Evolutionary conservation across 92 coral and sea anemone species (phyloP), one percentile per base, ranked within the genome.

Genomic region (Micromussa lordhowensis): DNA sequence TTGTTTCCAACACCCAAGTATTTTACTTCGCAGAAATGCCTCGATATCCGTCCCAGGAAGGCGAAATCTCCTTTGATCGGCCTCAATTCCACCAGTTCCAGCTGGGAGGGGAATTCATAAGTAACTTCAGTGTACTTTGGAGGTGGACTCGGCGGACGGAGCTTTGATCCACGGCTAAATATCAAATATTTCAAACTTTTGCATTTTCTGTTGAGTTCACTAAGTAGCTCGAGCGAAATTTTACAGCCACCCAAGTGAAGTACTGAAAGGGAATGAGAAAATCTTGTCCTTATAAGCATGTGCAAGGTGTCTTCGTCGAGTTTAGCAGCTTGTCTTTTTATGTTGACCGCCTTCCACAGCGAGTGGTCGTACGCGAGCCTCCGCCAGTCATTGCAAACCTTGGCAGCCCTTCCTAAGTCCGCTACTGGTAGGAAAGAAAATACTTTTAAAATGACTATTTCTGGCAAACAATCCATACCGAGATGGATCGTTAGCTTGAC

Each of bases 1-100:
- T 91, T 94, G 34, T 95, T 94, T 18, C 99, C 99, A 38, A 98
- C 91, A 24, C 99, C 99, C 34, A 98, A 94, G 78, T 94, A 96
- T 78, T 94, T 98, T 36, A 98, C 93, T 44, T 94, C 92, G 78
- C 98, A 96, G 61, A 98, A 96, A 86, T 98, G 99, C 51, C 99
- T 80, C 19, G 95, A 91, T 53, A 98, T 96, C 63, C 99, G 92
- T 17, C 98, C 92, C 31, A 98, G 82, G 76, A 98, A 98, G 74
- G 96, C 86, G 82, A 98, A 98, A 83, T 98, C 99, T 7, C 99
- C 99, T 66, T 96, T 96, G 40, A 96, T 93, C 24, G 99, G 99
- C 76, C 99, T 89, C 80, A 98, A 81, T 80, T 98, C 99, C 51
- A 98, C 83, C 82, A 98, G 87, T 77, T 98, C 96, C 49, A 96